A percentile compares a stretch with the other conserved stretches of the same genome.
Evolutionary conservation across 2,888 invertebrate species (phyloP).

Genomic region (Pilophorus perplexus): DNA sequence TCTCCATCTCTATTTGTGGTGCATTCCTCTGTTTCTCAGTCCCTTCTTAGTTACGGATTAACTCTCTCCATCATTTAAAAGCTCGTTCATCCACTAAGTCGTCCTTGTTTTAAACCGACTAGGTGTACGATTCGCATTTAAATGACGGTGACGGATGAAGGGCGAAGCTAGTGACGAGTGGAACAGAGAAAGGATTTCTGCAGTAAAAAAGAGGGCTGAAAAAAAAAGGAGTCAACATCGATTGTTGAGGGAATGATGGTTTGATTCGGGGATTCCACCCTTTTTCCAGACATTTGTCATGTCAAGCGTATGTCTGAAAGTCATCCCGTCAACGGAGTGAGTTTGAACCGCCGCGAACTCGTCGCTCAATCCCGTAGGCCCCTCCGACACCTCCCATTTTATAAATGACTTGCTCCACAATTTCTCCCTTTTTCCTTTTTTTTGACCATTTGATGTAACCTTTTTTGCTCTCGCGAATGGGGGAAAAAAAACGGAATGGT

Average conservation of each 20-base stretch:
- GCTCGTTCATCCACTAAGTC: too few relatives aligned
- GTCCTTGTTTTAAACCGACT: too few relatives aligned
- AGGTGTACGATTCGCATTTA: too few relatives aligned
- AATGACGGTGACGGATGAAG: too few relatives aligned
- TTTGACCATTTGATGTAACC: too few relatives aligned
- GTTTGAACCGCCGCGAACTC: slow-evolving; percentile 2
- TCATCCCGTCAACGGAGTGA: not conserved
- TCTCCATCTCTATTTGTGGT: too few relatives aligned
- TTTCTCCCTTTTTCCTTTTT: slow-evolving; percentile 1
- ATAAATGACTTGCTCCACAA: slow-evolving; percentile 8
- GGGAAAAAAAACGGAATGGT: slow-evolving; percentile 13
- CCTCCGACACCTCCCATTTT: not conserved
- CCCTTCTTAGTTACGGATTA: too few relatives aligned
- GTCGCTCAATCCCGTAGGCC: not conserved
- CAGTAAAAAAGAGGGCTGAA: too few relatives aligned
- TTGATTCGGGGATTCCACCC: slow-evolving; percentile 8
- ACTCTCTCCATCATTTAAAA: too few relatives aligned
- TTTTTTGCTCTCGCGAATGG: not conserved
- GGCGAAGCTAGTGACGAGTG: too few relatives aligned
- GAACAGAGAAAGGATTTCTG: too few relatives aligned
- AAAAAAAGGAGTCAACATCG: slow-evolving; percentile 20
- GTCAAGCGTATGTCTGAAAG: slow-evolving; percentile 26
- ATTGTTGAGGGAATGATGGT: slow-evolving; percentile 15
- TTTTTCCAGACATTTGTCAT: slow-evolving; percentile 10
- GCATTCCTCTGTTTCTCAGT: too few relatives aligned